Evolutionary conservation across 2,888 invertebrate genomes (phyloP), one percentile per base, ranked within the genome.

Genomic region (Hoplodrina blanda): DNA sequence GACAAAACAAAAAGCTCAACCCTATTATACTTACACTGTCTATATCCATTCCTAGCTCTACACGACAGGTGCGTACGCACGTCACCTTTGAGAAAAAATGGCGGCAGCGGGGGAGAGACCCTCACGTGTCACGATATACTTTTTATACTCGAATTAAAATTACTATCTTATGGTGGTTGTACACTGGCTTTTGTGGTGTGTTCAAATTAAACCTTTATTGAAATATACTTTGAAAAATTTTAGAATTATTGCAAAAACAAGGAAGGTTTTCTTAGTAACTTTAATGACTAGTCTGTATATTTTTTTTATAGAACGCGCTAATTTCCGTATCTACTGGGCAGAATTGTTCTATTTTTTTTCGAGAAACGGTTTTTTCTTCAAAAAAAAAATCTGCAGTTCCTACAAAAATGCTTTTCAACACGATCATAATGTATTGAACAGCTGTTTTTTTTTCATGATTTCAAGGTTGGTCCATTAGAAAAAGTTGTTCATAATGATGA

Each of bases 31-130:
- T 13, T 2, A 46, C 5, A 4, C 46, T 17, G 46, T 74, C 76
- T 74, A 46, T 3, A 46, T 3, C 1, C 4, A 0, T 89, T 87
- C 55, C 0, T 67, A 87, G 57, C 7, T 87, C 92, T 94, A 85
- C 55, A 66, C 65, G 91, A 91, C 95, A 95, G 95, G 95, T 95
- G 95, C 91, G 91, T 88, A 80, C 84, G 90, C 92, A 90, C 87
- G 90, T 91, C 92, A 91, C 88, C 89, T 92, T 94, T 92, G 91
- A 91, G 91, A 93, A 93, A 94, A 93, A 93, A 91, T 88, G 87
- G 87, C 90, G 90, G 81, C 87, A 83, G 86, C 87, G 88, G 87
- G 89, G 87, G 89, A 86, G 89, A 85, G 88, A 87, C 89, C 88
- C 89, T 84, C 83, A 78, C 87, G 81, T 82, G 87, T 83, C 88